Evolutionary conservation across 2,797 vertebrate species (phyloP).

Genomic region (Mus minutoides): DNA sequence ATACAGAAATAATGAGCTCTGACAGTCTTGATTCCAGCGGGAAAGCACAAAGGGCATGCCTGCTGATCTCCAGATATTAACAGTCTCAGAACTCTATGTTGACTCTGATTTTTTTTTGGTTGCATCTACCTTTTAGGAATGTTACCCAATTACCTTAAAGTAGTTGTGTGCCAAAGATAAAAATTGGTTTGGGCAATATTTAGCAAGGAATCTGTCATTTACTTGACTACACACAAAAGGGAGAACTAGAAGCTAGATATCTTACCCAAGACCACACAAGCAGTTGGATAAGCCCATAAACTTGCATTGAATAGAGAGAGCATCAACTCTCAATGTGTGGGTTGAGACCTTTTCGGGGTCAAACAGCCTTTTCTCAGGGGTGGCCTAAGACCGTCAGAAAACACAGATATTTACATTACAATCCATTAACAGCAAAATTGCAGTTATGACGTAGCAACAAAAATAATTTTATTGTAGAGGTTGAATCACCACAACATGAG

Average conservation of each 20-base stretch:
- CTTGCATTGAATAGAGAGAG: background rate
- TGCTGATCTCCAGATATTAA: constrained; percentile 43
- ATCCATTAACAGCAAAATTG: background rate
- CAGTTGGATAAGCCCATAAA: background rate
- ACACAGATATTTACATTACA: background rate
- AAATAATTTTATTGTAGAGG: background rate
- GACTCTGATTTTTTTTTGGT: constrained; percentile 40
- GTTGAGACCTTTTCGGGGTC: background rate
- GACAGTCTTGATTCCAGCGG: background rate
- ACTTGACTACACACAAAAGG: background rate
- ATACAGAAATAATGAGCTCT: constrained; percentile 37
- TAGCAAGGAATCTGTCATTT: background rate
- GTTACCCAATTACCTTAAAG: constrained; percentile 7
- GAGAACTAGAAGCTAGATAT: background rate
- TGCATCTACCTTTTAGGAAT: background rate
- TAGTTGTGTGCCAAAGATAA: background rate
- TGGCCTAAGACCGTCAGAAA: background rate
- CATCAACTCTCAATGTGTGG: background rate
- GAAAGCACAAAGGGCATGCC: background rate
- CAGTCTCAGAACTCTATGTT: background rate
- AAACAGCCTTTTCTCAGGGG: background rate
- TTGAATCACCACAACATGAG: background rate
- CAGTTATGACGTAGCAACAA: background rate
- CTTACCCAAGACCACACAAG: background rate
- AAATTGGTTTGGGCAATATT: background rate